phyloP scores from a whole-genome alignment of 2,797 vertebrate species.

The Pogoniulus pusillus region DNA sequence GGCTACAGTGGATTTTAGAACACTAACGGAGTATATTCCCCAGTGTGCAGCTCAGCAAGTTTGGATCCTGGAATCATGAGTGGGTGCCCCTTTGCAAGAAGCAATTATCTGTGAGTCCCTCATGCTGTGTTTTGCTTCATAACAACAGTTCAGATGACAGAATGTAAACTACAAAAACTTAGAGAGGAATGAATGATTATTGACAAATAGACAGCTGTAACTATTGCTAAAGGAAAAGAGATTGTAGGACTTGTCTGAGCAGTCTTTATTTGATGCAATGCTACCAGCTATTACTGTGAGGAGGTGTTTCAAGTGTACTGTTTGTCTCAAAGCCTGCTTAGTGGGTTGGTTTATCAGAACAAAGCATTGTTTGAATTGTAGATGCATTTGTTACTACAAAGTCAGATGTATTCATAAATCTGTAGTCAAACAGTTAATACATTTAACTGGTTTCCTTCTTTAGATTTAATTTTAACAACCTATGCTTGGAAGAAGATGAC shows the following conservation, averaged over 20 bases:
- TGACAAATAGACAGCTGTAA: neutral
- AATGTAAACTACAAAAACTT: neutral
- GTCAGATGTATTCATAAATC: neutral
- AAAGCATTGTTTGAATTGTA: neutral
- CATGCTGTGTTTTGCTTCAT: neutral
- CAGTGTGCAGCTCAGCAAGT: neutral
- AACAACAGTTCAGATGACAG: neutral
- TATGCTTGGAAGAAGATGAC: slow-evolving; percentile 80
- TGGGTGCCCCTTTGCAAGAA: slow-evolving; percentile 74
- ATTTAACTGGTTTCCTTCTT: slow-evolving; percentile 41
- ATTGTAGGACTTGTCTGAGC: neutral
- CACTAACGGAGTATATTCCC: neutral
- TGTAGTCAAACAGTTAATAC: neutral
- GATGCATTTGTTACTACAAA: neutral
- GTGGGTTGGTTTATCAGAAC: neutral
- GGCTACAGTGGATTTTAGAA: neutral
- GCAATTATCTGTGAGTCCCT: slow-evolving; percentile 72
- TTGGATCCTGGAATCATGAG: slow-evolving; percentile 69
- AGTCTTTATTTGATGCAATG: neutral
- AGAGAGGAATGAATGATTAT: neutral
- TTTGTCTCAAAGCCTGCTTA: neutral
- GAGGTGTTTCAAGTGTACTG: neutral
- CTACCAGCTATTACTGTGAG: neutral
- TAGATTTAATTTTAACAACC: slow-evolving; percentile 83
- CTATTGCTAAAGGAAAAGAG: neutral